Conservation (phyloP, 2,888 invertebrate genomes). For the Vesta saturnalis region DNA sequence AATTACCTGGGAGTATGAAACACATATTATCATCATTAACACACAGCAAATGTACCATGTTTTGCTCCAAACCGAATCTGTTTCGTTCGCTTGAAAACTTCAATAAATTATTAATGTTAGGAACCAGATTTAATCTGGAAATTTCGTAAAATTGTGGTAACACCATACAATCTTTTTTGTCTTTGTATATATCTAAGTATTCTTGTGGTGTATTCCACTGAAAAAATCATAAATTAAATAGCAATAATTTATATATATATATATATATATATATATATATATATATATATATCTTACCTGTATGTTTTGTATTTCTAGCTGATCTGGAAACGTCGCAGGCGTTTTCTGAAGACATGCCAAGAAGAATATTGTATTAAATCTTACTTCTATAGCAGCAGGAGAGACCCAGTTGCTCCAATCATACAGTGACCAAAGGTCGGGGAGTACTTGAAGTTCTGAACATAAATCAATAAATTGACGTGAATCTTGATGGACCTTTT, state of each 20-base stretch:
- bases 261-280: too few relatives aligned
- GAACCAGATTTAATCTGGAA: slow-evolving; percentile 68
- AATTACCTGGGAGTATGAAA: slow-evolving; percentile 50
- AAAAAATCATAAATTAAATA: not conserved
- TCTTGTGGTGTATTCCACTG: slow-evolving; percentile 75
- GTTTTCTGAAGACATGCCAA: slow-evolving; percentile 68
- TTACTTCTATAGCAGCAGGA: slow-evolving; percentile 65
- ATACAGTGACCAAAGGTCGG: slow-evolving; percentile 80
- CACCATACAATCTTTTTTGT: slow-evolving; percentile 65
- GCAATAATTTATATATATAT: not conserved
- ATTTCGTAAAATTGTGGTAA: slow-evolving; percentile 85
- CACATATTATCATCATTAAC: slow-evolving; percentile 44
- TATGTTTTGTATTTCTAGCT: slow-evolving; percentile 64
- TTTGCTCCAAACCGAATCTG: too few relatives aligned
- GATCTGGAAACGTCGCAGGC: slow-evolving; percentile 65
- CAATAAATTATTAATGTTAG: slow-evolving; percentile 67
- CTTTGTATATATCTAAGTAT: slow-evolving; percentile 61
- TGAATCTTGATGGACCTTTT: slow-evolving; percentile 71
- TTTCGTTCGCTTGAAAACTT: too few relatives aligned
- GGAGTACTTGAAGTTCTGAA: slow-evolving; percentile 73
- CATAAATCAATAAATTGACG: slow-evolving; percentile 75
- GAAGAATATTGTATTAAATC: slow-evolving; percentile 81
- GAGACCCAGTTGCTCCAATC: slow-evolving; percentile 89
- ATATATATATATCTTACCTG: slow-evolving; percentile 48
- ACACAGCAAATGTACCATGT: too few relatives aligned